Evolutionary conservation across 2,113 vertebrate species (phyloP), one percentile per base, ranked within the genome.

Genomic region (Echinops telfairi): DNA sequence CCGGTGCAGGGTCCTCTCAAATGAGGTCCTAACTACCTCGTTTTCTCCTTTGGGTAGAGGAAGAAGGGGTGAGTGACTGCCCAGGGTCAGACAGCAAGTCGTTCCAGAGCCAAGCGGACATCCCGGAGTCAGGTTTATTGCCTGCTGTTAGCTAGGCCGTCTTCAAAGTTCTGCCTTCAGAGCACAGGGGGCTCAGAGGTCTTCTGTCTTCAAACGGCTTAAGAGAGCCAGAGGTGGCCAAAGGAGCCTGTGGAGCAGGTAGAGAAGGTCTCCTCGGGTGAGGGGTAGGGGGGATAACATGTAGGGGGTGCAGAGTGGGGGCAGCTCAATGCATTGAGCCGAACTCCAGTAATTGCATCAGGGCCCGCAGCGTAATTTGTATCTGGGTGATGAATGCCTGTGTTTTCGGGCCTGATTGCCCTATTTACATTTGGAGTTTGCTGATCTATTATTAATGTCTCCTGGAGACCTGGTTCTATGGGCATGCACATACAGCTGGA

Each of bases 351-450:
- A 97, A 97, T 96, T 88, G 83, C 81, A 95, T 94, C 91, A 94
- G 87, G 92, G 79, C 93, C 47, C 0, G 84, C 75, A 36, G 87
- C 0, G 4, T 96, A 95, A 96, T 97, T 95, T 95, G 94, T 96
- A 96, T 95, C 93, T 90, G 79, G 93, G 95, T 96, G 95, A 97
- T 96, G 93, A 96, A 95, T 94, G 90, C 94, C 90, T 96, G 94
- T 80, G 90, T 96, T 97, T 96, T 93, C 19, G 3, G 91, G 94
- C 91, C 95, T 96, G 95, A 97, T 96, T 96, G 95, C 94, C 95
- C 96, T 97, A 96, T 96, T 97, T 97, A 96, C 88, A 94, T 94
- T 95, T 95, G 88, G 86, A 93, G 97, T 96, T 97, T 97, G 95
- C 96, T 94, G 90, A 95, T 96, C 93, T 96, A 88, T 97, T 95